Base-by-base conservation (phyloP, 2,888 invertebrate species). In the Drosophila borealis region DNA sequence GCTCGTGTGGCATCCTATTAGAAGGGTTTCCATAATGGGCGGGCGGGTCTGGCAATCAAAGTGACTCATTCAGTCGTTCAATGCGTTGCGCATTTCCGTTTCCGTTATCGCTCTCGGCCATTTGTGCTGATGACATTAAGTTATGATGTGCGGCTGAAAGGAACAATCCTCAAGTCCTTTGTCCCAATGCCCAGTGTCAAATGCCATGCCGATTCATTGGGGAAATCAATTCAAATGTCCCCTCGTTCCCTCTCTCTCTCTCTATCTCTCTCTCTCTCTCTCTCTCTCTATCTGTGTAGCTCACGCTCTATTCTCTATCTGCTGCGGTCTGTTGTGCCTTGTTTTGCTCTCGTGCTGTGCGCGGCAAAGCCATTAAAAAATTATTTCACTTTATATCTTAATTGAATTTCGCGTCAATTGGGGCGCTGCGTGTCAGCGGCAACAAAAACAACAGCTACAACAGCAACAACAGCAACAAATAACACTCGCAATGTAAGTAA, bases 331-430 rank as follows among this genome's bases (percentile, higher is more conserved):
- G 25, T 6, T 25, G 25, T 25, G 25, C 25, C 8, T 25, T 25
- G 25, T 25, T 25, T 25, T 25, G 25, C 2, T 8, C 19, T 53
- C 21, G 46, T 41, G 37, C 48, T 39, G 49, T 48, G 55, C 14
- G 42, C 46, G 57, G 53, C 81, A 63, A 66, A 76, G 86, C 81
- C 85, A 83, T 83, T 84, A 83, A 83, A 85, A 88, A 84, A 88
- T 83, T 74, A 88, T 85, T 83, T 85, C 82, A 72, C 80, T 88
- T 84, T 81, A 85, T 85, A 79, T 79, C 79, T 81, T 88, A 83
- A 83, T 88, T 83, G 85, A 83, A 81, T 85, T 83, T 74, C 49
- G 72, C 79, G 73, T 81, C 73, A 76, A 79, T 87, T 78, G 88
- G 54, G 63, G 69, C 75, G 66, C 72, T 71, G 69, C 78, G 84